These are phyloP conservation scores for Choreutis nemorana DNA, from an alignment of 2,888 invertebrate species.

Conservation along the genomic window DNA sequence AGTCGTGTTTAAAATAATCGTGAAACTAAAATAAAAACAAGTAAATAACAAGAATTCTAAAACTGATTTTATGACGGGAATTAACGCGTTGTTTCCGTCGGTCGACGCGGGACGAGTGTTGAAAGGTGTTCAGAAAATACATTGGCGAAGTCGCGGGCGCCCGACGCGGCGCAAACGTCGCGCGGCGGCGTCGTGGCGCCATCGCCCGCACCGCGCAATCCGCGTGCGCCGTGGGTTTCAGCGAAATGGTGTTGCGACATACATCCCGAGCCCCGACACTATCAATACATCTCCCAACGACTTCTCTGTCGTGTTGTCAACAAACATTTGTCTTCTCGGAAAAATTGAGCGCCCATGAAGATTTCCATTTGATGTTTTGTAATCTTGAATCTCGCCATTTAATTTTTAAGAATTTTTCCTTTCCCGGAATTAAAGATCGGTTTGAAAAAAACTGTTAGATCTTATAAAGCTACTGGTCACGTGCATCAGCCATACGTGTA, in stretches of 20 bases:
- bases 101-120: slow-evolving; percentile 61
- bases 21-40: slow-evolving; percentile 63
- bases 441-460: no score
- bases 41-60: slow-evolving; percentile 66
- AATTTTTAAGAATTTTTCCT: no score
- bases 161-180: slow-evolving; percentile 21
- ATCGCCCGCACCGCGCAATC: neutral
- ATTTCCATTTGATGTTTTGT: no score
- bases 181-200: slow-evolving; percentile 25
- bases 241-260: slow-evolving; percentile 31
- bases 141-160: slow-evolving; percentile 24
- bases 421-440: no score
- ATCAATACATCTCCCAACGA: no score
- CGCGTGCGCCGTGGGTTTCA: slow-evolving; percentile 3
- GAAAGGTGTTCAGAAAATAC: slow-evolving; percentile 63
- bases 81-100: slow-evolving; percentile 67
- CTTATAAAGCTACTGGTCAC: no score
- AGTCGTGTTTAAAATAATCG: slow-evolving; percentile 59
- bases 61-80: slow-evolving; percentile 67
- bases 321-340: no score
- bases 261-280: no score
- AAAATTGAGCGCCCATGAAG: no score
- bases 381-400: no score
- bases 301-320: no score
- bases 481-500: no score